Base-by-base conservation (phyloP, 1,140 invertebrate species). In the Drosophila watanabei region DNA sequence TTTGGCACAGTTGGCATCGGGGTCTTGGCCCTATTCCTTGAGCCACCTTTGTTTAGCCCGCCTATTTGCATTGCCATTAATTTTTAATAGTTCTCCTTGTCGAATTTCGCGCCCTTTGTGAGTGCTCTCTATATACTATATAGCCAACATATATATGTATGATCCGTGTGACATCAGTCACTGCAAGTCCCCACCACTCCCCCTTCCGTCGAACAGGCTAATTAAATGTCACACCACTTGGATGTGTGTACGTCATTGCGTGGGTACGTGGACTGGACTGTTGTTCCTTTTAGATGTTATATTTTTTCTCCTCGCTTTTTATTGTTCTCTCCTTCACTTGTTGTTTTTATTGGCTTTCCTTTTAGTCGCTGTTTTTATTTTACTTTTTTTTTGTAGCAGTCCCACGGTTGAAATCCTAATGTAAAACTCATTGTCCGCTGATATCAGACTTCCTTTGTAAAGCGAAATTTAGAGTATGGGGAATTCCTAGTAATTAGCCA, bases 21-120 rank as follows among this genome's bases (percentile, higher is more conserved):
- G 80, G 77, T 80, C 82, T 78, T 32, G 79, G 79, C 69, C 63
- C 28, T 68, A 43, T 58, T 35, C 39, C 56, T 52, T 62, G 59
- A 48, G 63, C 65, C 51, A 83, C 77, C 77, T 88, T 84, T 87
- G 80, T 89, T 84, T 88, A 69, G 70, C 75, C 70, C 68, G 49
- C 65, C 37, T 87, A 87, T 87, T 87, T 89, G 68, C 84, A 89
- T 89, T 73, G 85, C 62, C 81, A 88, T 88, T 88, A 88, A 88
- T 73, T 68, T 80, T 88, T 89, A 84, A 85, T 89, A 89, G 85
- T 85, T 81, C 56, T 78, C 63, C 75, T 62, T 81, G 66, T 68
- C 48, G 61, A 73, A 80, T 51, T 80, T 62, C 68, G 39, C 51
- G 66, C 75, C 49, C 71, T 56, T 68, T 68, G 59, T 63, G 30